phyloP scores from a whole-genome alignment of 1,140 invertebrate species.

The Periplaneta americana region DNA sequence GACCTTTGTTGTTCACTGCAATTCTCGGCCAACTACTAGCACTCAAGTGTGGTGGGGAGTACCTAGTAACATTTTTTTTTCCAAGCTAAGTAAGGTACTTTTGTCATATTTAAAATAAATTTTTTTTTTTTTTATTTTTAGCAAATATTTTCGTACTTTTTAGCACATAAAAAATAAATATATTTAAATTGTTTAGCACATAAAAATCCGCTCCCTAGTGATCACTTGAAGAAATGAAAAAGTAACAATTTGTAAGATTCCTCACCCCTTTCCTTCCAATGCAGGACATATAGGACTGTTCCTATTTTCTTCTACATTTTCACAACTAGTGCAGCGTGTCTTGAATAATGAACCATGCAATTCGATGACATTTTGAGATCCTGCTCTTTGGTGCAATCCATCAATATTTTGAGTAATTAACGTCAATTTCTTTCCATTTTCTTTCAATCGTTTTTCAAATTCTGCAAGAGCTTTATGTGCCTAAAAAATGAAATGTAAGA shows the following conservation, averaged over 20 bases:
- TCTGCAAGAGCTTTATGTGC: constrained; percentile 77
- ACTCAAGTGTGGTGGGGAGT: too few relatives aligned
- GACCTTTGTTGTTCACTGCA: too few relatives aligned
- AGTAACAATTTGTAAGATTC: constrained; percentile 12
- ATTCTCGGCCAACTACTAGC: too few relatives aligned
- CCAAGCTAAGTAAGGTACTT: too few relatives aligned
- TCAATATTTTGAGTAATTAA: constrained; percentile 94
- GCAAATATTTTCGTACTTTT: too few relatives aligned
- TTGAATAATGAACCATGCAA: constrained; percentile 85
- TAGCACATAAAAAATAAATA: too few relatives aligned
- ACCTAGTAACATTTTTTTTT: too few relatives aligned
- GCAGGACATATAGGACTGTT: constrained; percentile 79
- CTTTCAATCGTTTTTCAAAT: constrained; percentile 57
- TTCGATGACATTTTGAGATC: constrained; percentile 74
- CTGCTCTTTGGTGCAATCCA: constrained; percentile 77
- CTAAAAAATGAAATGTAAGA: constrained; percentile 37
- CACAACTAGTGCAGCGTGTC: constrained; percentile 77
- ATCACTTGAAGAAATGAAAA: constrained; percentile 2
- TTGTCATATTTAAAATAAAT: too few relatives aligned
- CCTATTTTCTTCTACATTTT: constrained; percentile 58
- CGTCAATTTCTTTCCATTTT: constrained; percentile 54
- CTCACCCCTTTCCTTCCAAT: constrained; percentile 52
- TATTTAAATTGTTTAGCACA: too few relatives aligned
- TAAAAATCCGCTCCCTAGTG: too few relatives aligned
- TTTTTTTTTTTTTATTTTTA: too few relatives aligned